Base-by-base conservation (phyloP, 2,888 invertebrate genomes). In the Tetragonula carbonaria region DNA sequence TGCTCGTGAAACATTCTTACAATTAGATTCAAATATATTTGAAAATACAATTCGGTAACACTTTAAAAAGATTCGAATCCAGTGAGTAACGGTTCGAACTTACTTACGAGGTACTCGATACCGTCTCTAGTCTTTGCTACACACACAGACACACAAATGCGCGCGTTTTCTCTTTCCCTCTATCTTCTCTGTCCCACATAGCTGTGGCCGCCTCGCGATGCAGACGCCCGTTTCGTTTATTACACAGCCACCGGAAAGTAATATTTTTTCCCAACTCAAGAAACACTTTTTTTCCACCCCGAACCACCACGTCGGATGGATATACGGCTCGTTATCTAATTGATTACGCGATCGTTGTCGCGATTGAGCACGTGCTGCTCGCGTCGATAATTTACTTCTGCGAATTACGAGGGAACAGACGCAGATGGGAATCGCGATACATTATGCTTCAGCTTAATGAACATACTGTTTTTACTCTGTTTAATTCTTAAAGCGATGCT, bases 161-260 rank as follows among this genome's bases (percentile, higher is more conserved):
- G 33, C 33, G 33, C 33, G 33, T 13, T 57, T n/a, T 57, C n/a
- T 57, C 13, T n/a, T 21, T 57, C 50, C 21, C 18, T 18, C 33
- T 18, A 6, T 38, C 6, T 5, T 38, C 38, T 38, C 0, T 38
- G 11, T 13, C n/a, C 28, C 38, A 18, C 63, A 53, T 23, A 33
- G 55, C 38, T 72, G 73, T 76, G 84, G 83, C 71, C 66, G 71
- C 50, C 50, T 11, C 55, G 72, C 82, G 75, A 83, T 81, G 62
- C 68, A 68, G 82, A 65, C 65, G 80, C 80, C 57, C 51, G 55
- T 21, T 23, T 18, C 50, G 62, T 53, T 68, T 70, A 68, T 38
- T 68, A 82, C 82, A 82, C 76, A 50, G 76, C 63, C 23, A 73
- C 82, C 83, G 82, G 83, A 70, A 82, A 65, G 76, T 76, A 62